phyloP scores from a whole-genome alignment of 2,113 vertebrate species.

The Centropus unirufus region DNA sequence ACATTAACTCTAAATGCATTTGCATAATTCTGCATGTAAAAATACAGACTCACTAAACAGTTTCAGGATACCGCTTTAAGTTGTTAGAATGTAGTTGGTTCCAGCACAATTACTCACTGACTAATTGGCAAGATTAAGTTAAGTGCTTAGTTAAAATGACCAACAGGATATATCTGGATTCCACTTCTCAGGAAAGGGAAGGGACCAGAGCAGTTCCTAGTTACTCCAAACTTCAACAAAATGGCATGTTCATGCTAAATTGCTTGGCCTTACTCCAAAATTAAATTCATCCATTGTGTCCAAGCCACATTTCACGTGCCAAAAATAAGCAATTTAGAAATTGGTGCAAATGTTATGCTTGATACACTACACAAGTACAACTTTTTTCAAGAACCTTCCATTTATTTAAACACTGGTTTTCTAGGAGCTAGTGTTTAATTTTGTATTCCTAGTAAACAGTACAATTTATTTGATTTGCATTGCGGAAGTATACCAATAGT shows the following conservation, averaged over 20 bases:
- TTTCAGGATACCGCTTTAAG: neutral
- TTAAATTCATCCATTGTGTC: neutral
- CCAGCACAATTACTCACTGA: neutral
- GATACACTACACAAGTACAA: neutral
- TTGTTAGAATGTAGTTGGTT: neutral
- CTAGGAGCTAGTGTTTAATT: neutral
- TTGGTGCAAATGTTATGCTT: neutral
- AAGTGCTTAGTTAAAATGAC: neutral
- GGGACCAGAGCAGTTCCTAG: neutral
- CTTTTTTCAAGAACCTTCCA: slow-evolving; percentile 6
- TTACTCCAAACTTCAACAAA: neutral
- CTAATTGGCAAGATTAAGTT: neutral
- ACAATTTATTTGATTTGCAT: neutral
- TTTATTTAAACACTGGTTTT: neutral
- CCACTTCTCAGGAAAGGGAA: neutral
- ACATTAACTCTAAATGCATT: neutral
- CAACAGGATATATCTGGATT: neutral
- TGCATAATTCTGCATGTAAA: neutral
- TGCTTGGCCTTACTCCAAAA: neutral
- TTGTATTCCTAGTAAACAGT: neutral
- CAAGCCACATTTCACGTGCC: neutral
- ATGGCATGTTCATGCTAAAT: neutral
- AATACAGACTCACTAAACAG: neutral
- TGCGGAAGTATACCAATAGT: neutral
- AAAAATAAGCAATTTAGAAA: slow-evolving; percentile 20